A percentile compares a stretch with the other conserved stretches of the same genome.
These are phyloP conservation scores for Elaphurus davidianus DNA, from an alignment of 2,113 vertebrate species.

Conservation along the genomic window DNA sequence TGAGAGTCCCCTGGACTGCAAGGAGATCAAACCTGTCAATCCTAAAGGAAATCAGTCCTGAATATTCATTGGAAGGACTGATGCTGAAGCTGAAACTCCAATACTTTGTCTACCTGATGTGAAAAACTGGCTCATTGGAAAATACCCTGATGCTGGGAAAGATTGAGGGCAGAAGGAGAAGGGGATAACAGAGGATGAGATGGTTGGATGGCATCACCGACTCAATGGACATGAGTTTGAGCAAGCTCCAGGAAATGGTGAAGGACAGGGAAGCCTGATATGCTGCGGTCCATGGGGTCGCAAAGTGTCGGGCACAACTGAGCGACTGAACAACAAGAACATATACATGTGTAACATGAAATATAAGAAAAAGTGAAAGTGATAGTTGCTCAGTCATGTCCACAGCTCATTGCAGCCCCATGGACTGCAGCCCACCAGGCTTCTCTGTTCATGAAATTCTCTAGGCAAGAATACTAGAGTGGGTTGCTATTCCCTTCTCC, in stretches of 20 bases:
- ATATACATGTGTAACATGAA: background rate
- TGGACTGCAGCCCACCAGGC: background rate
- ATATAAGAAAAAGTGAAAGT: background rate
- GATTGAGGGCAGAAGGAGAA: background rate
- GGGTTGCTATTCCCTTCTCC: background rate
- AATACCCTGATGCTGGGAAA: background rate
- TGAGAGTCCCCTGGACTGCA: background rate
- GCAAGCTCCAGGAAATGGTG: background rate
- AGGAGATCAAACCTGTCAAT: background rate
- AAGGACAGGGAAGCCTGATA: background rate
- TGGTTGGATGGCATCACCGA: background rate
- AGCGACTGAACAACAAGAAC: background rate
- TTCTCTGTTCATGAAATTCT: background rate
- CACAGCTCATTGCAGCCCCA: background rate
- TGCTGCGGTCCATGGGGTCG: background rate
- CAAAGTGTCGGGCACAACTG: background rate
- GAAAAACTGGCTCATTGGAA: background rate
- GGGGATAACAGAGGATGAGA: background rate
- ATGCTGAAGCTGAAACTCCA: background rate
- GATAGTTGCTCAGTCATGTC: background rate
- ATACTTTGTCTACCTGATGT: background rate
- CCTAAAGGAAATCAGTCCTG: background rate
- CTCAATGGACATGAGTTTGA: background rate
- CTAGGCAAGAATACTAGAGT: background rate
- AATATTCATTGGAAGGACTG: background rate